Base-by-base conservation (phyloP, 2,888 invertebrate genomes). In the Gari tellinella region DNA sequence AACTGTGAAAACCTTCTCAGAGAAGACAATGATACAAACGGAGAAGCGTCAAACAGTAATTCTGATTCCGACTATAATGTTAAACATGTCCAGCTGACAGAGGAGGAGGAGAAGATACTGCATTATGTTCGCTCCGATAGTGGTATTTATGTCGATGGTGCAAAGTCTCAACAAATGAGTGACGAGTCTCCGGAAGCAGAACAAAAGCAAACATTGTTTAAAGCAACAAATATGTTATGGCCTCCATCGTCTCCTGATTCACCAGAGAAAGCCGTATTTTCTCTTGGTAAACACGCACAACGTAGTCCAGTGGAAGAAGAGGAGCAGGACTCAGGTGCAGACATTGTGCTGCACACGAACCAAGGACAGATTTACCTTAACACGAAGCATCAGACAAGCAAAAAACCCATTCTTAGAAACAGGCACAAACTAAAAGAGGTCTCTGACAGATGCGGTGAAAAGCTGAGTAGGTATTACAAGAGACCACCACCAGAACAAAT, bases 1-100 rank as follows among this genome's bases (percentile, higher is more conserved):
- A 84, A 84, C 53, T 78, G 82, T 52, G 81, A 80, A 25, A 79
- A 82, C 46, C 82, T 84, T 0, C 57, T 80, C 14, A 76, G 80
- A 63, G 81, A 72, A 43, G 75, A 77, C 12, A 83, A 86, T 31
- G 31, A 31, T 7, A 82, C 77, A 23, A 70, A 72, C 15, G 81
- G 75, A n/a, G 85, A 82, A 23, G 67, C 80, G 1, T 68, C 79
- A 10, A 75, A 82, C 58, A 58, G 67, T 17, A 67, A 62, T 14
- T 67, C 65, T 1, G 68, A 69, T 52, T 69, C 68, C 14, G 74
- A 72, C 40, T 38, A 64, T 4, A 70, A 69, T 26, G 43, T 69
- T n/a, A 65, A 72, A 17, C 63, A 69, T 21, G 17, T 70, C 41
- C 53, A 53, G 1, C 53, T 76, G n/a, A 58, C 75, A 4, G 49